Evolutionary conservation across 2,888 invertebrate species (phyloP).

Genomic region (Subacronicta megacephala): DNA sequence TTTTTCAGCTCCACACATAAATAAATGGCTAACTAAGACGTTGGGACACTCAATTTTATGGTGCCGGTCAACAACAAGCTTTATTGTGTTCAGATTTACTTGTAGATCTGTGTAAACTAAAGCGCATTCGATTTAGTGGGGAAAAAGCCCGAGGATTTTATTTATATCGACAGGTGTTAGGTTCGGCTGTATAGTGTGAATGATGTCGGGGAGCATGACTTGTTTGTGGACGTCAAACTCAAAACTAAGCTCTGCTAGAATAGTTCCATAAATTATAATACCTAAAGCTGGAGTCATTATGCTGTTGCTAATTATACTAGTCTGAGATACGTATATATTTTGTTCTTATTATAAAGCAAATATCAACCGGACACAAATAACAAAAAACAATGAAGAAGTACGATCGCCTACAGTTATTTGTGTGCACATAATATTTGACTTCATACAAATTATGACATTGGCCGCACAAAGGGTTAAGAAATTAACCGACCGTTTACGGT

Average conservation of each 20-base stretch:
- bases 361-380: constrained; percentile 18
- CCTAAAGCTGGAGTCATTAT: too few species aligned
- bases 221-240: background rate
- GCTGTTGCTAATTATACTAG: too few species aligned
- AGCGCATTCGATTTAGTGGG: constrained; percentile 47
- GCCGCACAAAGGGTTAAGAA: constrained; percentile 78
- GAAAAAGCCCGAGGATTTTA: constrained; percentile 39
- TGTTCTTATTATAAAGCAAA: background rate
- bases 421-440: constrained; percentile 71
- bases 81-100: constrained; percentile 69
- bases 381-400: constrained; percentile 42
- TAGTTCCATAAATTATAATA: background rate
- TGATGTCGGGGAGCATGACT: constrained; percentile 27
- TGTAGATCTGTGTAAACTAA: constrained; percentile 62
- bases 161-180: constrained; percentile 46
- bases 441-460: constrained; percentile 83
- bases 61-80: constrained; percentile 58
- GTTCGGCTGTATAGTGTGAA: constrained; percentile 33
- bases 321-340: background rate
- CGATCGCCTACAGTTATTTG: constrained; percentile 58
- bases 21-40: constrained; percentile 74
- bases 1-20: constrained; percentile 67
- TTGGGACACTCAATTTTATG: constrained; percentile 73
- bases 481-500: constrained; percentile 79
- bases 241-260: background rate